phyloP scores from a whole-genome alignment of 2,888 invertebrate genomes.

The Watsonalla binaria region DNA sequence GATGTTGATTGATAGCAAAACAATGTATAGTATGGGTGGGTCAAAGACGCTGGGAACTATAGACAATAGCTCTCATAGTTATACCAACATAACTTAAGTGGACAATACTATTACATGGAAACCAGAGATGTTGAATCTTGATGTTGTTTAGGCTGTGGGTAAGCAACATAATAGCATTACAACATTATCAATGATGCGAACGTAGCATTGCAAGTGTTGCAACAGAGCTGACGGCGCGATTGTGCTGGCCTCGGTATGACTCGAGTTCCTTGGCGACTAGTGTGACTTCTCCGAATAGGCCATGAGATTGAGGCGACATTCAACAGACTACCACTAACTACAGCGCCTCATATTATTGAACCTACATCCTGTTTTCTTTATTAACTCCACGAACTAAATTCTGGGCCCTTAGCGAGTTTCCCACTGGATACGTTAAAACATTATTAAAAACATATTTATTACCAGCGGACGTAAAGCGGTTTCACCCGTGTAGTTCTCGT shows the following conservation, averaged over 20 bases:
- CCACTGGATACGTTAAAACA: too few relatives aligned
- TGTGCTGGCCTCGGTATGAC: slow-evolving; percentile 24
- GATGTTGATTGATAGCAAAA: background rate
- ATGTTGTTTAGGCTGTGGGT: slow-evolving; percentile 54
- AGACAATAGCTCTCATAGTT: slow-evolving; percentile 30
- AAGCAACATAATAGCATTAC: slow-evolving; percentile 65
- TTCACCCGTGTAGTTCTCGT: too few relatives aligned
- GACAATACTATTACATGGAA: slow-evolving; percentile 46
- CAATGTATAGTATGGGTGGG: background rate
- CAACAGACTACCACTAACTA: background rate
- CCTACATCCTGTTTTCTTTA: background rate
- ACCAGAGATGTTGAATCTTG: slow-evolving; percentile 47
- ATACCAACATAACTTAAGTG: slow-evolving; percentile 27
- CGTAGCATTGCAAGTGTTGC: slow-evolving; percentile 40
- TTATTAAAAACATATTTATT: too few relatives aligned
- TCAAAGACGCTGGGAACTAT: slow-evolving; percentile 6
- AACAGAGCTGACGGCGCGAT: slow-evolving; percentile 31
- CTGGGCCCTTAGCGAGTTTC: too few relatives aligned
- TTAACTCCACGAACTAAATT: too few relatives aligned
- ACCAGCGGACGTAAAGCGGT: too few relatives aligned
- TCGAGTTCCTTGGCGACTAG: slow-evolving; percentile 2
- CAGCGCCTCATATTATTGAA: too few relatives aligned
- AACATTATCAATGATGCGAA: slow-evolving; percentile 68
- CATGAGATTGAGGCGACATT: background rate
- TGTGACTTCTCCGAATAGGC: background rate